A percentile compares a stretch with the other conserved stretches of the same genome.
phyloP scores from a whole-genome alignment of 2,797 vertebrate species.

The Dallia pectoralis region DNA sequence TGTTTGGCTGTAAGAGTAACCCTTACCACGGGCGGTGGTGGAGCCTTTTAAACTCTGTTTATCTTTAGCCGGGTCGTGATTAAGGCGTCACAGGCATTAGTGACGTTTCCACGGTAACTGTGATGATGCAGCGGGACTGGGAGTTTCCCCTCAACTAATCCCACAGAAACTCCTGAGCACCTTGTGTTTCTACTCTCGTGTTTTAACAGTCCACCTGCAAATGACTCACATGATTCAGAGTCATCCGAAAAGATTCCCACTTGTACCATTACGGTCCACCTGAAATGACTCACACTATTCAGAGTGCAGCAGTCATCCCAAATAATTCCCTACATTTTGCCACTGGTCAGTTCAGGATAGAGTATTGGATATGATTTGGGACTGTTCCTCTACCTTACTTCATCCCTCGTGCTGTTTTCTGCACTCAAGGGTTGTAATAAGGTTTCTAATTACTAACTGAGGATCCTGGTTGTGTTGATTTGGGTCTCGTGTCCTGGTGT shows the following conservation, averaged over 20 bases:
- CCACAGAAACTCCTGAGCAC: constrained; percentile 33
- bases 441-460: no score
- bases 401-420: constrained; percentile 17
- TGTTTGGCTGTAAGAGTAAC: background rate
- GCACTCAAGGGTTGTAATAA: no score
- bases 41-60: background rate
- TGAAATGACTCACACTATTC: background rate
- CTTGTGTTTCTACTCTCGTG: constrained; percentile 33
- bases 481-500: no score
- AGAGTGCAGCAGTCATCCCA: background rate
- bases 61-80: background rate
- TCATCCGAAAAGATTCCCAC: no score
- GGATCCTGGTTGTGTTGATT: no score
- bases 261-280: background rate
- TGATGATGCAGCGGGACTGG: constrained; percentile 46
- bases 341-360: background rate
- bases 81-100: background rate
- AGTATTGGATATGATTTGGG: background rate
- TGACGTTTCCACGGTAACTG: no score
- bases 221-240: background rate
- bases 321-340: background rate
- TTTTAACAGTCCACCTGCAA: constrained; percentile 46
- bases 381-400: constrained; percentile 16
- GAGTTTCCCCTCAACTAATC: constrained; percentile 45
- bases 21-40: background rate